Base-by-base conservation (phyloP, 37 sponge, comb jelly and placozoan genomes). In the Crambe crambe region DNA sequence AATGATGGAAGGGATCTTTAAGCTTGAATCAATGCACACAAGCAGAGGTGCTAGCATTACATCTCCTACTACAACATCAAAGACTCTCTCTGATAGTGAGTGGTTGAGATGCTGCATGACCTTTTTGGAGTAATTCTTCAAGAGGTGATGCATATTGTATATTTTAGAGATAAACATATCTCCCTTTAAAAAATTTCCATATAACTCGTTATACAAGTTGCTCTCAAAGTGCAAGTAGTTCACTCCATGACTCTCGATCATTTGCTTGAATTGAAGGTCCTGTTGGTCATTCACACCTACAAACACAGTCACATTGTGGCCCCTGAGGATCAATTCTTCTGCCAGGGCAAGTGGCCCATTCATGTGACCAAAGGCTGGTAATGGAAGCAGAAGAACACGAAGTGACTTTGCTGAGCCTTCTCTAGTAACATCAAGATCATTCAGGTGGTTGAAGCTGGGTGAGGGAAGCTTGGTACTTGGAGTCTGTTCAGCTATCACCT, bases 291-390 rank as follows among this genome's bases (percentile, higher is more conserved):
- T 2, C 25, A 40, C 25, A 39, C 43, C 35, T 8, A 23, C 44
- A 70, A 42, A 42, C 36, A 70, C 4, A 21, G 43, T 70, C 5
- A 70, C 71, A 8, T 41, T 70, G 71, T 70, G 71, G 9, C 44
- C 44, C 22, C 71, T 39, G 25, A 10, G 20, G 25, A 42, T 27
- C 12, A 70, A 44, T 35, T 70, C 71, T 18, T 70, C 71, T 2
- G 10, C 71, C 6, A 70, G 42, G 4, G 71, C 5, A 2, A 42
- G 42, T 21, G 42, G 3, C 8, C 43, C 43, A 42, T 38, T n/a
- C 26, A 70, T 3, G 26, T 70, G 71, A 70, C 71, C 71, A 3
- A 66, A 3, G 20, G 36, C 21, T 3, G 67, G 67, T 23, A 25
- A 26, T 18, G 27, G 8, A 6, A 62, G 29, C 15, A 62, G 63